Base-by-base conservation (phyloP, 2,113 vertebrate genomes). In the Labrus mixtus region DNA sequence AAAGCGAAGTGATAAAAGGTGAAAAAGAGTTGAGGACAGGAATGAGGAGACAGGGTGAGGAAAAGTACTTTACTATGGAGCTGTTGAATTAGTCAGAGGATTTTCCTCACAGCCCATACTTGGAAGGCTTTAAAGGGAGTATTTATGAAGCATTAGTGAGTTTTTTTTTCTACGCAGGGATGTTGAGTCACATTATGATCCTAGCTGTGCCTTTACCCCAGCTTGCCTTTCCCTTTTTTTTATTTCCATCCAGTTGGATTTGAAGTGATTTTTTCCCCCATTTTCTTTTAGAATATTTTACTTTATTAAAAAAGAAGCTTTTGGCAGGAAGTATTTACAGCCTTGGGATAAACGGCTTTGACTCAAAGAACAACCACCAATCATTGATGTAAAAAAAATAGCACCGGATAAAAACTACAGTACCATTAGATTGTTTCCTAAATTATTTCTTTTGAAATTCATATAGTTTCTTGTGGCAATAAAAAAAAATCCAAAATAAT, bases 121-220 rank as follows among this genome's bases (percentile, higher is more conserved):
- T 13, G 41, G 41, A 76, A 57, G n/a, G 72, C 51, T 69, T 58
- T 66, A 72, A 80, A 46, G 66, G 60, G 66, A 71, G 58, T 61
- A 72, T 83, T 84, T 68, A 59, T 60, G 56, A 82, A 67, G 48
- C 75, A 81, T 82, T 73, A 79, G 25, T 54, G 17, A 70, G 75
- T 25, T 33, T 3, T 33, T 33, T 53, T 81, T 68, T 37, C 60
- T 56, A 70, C 45, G 53, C 22, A 29, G 45, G 63, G 36, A 68
- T 50, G 25, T 43, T 69, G 60, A 76, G 62, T 81, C 67, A 81
- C 62, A 6, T 72, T 66, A 72, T 56, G 25, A 59, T 56, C 56
- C 25, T 61, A 6, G 48, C 16, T 58, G 17, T 16, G 60, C 63
- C 46, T 74, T 73, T 65, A 69, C 51, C 78, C 53, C 12, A 70